Base-by-base conservation (phyloP, 2,888 invertebrate species). In the Asteroscopus sphinx region DNA sequence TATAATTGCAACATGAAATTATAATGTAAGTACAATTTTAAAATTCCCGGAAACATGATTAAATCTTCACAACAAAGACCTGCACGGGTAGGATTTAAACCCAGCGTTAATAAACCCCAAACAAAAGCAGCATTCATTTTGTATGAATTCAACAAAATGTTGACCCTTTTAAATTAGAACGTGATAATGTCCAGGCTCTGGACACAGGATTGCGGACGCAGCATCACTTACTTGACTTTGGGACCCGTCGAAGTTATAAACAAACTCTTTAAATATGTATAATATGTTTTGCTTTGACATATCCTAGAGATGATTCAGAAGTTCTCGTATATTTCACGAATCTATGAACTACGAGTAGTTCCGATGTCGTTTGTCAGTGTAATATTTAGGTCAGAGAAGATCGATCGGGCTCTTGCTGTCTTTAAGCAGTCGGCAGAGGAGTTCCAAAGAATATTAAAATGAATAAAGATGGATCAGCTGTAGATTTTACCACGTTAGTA, bases 241-340 rank as follows among this genome's bases (percentile, higher is more conserved):
- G 15, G 2, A n/a, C 25, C 37, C 42, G 30, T 42, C 17, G 8
- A 48, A 55, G 41, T 55, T 39, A 65, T 66, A 30, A 44, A 44
- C 28, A 33, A 57, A 21, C 54, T 54, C 41, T 41, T 61, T 40
- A 61, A 69, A 61, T 69, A 56, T 59, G 30, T 46, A 54, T 40
- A 51, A 54, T 40, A 51, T 16, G 13, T 32, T 42, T 48, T n/a
- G 16, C 55, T 63, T 59, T 63, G 41, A 56, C 39, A 63, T 15
- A 42, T 30, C 16, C 36, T 4, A 11, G 6, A 15, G 30, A 56
- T 26, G 33, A 51, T 55, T 47, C 32, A 9, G 11, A 70, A 48
- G 26, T 56, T 52, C 11, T 2, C 8, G 17, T 53, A n/a, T 42
- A 35, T 56, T 58, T 48, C 32, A 33, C 26, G 13, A 60, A 49